Base-by-base conservation (phyloP, 2,797 vertebrate species). In the Darevskia mixta region DNA sequence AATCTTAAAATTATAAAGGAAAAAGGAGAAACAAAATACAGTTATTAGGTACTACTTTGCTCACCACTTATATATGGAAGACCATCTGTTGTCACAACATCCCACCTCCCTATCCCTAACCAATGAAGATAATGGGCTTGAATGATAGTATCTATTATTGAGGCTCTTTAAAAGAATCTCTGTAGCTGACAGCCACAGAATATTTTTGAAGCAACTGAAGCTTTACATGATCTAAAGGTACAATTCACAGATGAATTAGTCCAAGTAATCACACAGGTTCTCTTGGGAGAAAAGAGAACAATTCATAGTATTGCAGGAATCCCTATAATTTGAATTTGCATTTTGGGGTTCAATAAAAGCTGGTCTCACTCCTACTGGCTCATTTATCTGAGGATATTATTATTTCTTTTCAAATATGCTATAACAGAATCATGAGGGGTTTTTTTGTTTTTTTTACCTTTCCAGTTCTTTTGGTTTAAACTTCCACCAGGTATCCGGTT, bases 401-500 rank as follows among this genome's bases (percentile, higher is more conserved):
- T 82, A 41, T n/a, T 45, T 75, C 43, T 77, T 81, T 71, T 0
- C 3, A 75, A 10, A n/a, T 78, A 73, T 25, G 77, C 75, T 35
- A 77, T 85, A 88, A 71, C 18, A 25, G 11, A 76, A 27, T 55
- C 13, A 13, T 55, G 13, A 15, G 49, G 41, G 13, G 3, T 17
- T 27, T 1, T 72, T 75, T 10, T 17, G 18, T 1, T 72, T 75
- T 10, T 90, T 95, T 97, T 97, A 99, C 99, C 97, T 98, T 96
- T 98, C 97, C 93, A 99, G 96, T 93, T 99, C 98, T 97, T 97
- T 98, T 69, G 99, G 98, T 93, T 98, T 99, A 95, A 97, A 97
- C 94, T 98, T 99, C 99, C 99, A 99, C 98, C 98, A 98, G 49
- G 98, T 99, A 88, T 99, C 98, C 15, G 99, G 98, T 94, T 99